A percentile compares a stretch with the other conserved stretches of the same genome.
These are phyloP conservation scores for Gadus macrocephalus DNA, from an alignment of 2,113 vertebrate genomes.

Conservation along the genomic window DNA sequence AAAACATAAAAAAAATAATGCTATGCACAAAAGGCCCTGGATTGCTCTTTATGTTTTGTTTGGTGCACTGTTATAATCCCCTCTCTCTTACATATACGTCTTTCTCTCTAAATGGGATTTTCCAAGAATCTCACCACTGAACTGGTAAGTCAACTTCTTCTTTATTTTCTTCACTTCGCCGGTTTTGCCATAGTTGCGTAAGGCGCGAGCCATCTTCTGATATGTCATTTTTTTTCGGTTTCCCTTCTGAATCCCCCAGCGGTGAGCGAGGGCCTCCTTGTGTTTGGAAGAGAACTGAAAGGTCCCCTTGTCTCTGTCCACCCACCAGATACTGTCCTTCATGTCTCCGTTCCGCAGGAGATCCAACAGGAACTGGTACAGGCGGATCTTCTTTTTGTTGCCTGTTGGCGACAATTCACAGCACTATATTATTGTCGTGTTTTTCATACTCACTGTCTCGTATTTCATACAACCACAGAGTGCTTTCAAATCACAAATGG, in stretches of 20 bases:
- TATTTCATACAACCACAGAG: no score
- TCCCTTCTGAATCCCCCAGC: conserved; percentile 97
- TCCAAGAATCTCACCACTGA: conserved; percentile 95
- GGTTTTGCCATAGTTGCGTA: conserved; percentile 98
- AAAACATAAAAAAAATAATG: conserved; percentile 17
- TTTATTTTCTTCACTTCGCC: conserved; percentile 98
- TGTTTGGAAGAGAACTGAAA: conserved; percentile 99
- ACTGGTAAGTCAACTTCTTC: conserved; percentile 99
- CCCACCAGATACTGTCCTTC: conserved; percentile 99
- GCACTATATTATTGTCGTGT: no score
- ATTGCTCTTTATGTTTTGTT: neutral
- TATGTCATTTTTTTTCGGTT: conserved; percentile 99
- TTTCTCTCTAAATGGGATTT: conserved; percentile 82
- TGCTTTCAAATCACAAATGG: no score
- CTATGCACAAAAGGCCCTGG: conserved; percentile 6
- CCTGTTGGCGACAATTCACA: conserved; percentile 64
- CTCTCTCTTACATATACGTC: conserved; percentile 71
- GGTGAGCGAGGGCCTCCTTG: conserved; percentile 92
- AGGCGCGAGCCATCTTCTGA: conserved; percentile 97
- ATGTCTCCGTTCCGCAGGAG: conserved; percentile 93
- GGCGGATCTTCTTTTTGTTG: conserved; percentile 97
- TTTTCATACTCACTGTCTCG: no score
- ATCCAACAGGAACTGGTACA: conserved; percentile 98
- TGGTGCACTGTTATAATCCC: neutral
- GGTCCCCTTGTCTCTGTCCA: conserved; percentile 96